Evolutionary conservation across 2,888 invertebrate species (phyloP).

Genomic region (Allygus modestus): DNA sequence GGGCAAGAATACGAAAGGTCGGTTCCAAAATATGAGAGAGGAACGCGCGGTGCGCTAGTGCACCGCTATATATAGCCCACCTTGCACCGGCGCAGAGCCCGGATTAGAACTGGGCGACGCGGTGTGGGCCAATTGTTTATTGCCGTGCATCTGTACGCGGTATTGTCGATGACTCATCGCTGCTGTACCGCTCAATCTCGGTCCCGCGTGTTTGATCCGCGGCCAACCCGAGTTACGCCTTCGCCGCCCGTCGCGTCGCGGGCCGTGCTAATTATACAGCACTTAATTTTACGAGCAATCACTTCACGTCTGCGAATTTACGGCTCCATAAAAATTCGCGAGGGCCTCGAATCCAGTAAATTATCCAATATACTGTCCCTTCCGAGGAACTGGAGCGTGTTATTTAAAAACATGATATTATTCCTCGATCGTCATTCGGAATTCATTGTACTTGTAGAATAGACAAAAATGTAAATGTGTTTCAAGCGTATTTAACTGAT

Average conservation of each 20-base stretch:
- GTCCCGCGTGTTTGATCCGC: background rate
- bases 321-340: background rate
- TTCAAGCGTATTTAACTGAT: too few relatives aligned
- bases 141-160: background rate
- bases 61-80: constrained; percentile 17
- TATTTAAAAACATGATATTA: too few relatives aligned
- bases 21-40: too few relatives aligned
- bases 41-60: background rate
- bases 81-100: constrained; percentile 19
- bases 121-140: background rate
- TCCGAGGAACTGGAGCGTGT: too few relatives aligned
- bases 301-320: background rate
- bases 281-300: constrained; percentile 21
- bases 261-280: constrained; percentile 7
- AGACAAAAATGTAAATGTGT: too few relatives aligned
- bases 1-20: too few relatives aligned
- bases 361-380: too few relatives aligned
- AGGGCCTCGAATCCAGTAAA: background rate
- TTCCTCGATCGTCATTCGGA: too few relatives aligned
- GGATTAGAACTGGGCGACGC: background rate
- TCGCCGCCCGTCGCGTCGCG: too few relatives aligned
- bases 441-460: too few relatives aligned
- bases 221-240: background rate
- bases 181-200: background rate
- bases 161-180: constrained; percentile 18